Evolutionary conservation across 23 tunicate species (phyloP), one percentile per base, ranked within the genome.

Genomic region (Styela clava): DNA sequence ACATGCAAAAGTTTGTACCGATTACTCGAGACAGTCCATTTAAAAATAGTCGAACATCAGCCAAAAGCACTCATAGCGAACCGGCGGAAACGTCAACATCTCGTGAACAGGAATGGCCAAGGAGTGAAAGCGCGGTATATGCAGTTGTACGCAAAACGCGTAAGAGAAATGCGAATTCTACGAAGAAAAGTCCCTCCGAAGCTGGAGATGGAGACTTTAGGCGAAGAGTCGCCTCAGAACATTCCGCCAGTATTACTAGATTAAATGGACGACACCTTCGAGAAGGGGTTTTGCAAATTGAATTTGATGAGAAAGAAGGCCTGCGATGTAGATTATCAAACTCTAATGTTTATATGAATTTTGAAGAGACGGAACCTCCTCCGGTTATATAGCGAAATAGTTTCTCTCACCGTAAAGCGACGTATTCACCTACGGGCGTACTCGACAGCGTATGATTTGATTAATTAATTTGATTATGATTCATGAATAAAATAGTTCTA

Each of bases 251-350:
- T 67, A 25, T 52, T 26, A 44, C 81, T 22, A 76, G 29, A 36
- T 34, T 74, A 23, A 27, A 74, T 52, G 79, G 1, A 33, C 30
- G 52, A 33, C 79, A 74, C 16, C 32, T 74, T 19, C 79, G 79
- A 74, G 81, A 76, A 22, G 81, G 81, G 16, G 81, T 76, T 20
- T 29, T 76, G 16, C 81, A 76, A 52, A 76, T 76, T 44, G 81
- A 76, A 44, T 76, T 37, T 56, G 81, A 76, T 52, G 81, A 76
- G 21, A 24, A 44, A 22, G 1, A 76, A 51, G 81, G 81, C 21
- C 23, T 76, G 30, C 52, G 52, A 52, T 76, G 81, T 24, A 76
- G 37, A 52, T 56, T 76, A 27, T 76, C 81, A 23, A 56, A 76
- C 23, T 76, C 81, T 21, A 44, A 76, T 29, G 52, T 44, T 52